Evolutionary conservation across 2,113 vertebrate genomes (phyloP), one percentile per base, ranked within the genome.

Genomic region (Tupaia tana): DNA sequence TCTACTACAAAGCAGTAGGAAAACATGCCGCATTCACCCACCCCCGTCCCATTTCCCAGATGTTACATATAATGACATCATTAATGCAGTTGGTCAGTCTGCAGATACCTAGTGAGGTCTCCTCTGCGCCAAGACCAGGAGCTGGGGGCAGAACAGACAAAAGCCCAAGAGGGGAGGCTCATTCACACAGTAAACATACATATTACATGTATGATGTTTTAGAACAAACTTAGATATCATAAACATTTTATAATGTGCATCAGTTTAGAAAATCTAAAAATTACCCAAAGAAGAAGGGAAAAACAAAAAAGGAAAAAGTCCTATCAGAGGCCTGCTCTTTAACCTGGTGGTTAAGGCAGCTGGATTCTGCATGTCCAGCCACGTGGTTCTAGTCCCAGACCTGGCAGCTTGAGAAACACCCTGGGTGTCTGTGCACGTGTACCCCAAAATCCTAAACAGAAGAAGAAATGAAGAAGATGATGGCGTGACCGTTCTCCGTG

Each of bases 181-280:
- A 9, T 74, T 84, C 67, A 84, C 22, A 61, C 20, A 34, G 2
- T 73, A 22, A 58, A 92, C 18, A n/a, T 4, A 7, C 7, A 0
- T 19, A 63, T 64, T 79, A 27, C 6, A 7, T 15, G 4, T 54
- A 31, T 2, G 64, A 3, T 78, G 24, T 90, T 24, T 81, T 85
- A 71, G 31, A 59, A 91, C 22, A 24, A 7, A 91, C 3, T 58
- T 7, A 79, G 16, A 24, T 74, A 9, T 15, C 58, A 12, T 94
- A 75, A 81, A 63, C 81, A 59, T 77, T 81, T 61, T 71, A 82
- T 71, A 64, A 18, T 80, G 66, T 24, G 78, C n/a, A 66, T 58
- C 19, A 86, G 16, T 84, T 91, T 88, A 88, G 73, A 84, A 95
- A 92, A 69, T 63, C 75, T 85, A 18, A 92, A 94, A 89, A 75